A percentile compares a stretch with the other conserved stretches of the same genome.
These are phyloP conservation scores for Boleophthalmus pectinirostris DNA, from an alignment of 2,113 vertebrate genomes.

Conservation along the genomic window DNA sequence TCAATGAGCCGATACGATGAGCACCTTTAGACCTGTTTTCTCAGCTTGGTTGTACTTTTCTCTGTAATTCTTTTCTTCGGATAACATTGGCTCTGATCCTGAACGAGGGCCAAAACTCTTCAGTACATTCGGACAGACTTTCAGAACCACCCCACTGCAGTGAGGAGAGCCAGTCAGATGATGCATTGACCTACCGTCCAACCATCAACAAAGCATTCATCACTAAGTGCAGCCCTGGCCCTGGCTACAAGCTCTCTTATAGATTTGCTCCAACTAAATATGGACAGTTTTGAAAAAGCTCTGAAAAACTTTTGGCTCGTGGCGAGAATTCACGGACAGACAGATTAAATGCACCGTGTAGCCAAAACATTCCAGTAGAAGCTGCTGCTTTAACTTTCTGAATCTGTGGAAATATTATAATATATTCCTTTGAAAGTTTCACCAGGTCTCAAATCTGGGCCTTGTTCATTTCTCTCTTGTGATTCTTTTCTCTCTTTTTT, in stretches of 20 bases:
- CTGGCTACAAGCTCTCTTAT: not conserved
- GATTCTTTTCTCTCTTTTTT: too few relatives aligned
- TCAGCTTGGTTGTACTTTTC: not conserved
- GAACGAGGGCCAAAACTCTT: not conserved
- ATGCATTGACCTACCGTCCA: not conserved
- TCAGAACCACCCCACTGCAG: not conserved
- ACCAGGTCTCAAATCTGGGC: too few relatives aligned
- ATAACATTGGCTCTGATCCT: not conserved
- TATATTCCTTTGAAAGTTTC: too few relatives aligned
- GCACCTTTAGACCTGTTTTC: not conserved
- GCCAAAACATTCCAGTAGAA: too few relatives aligned
- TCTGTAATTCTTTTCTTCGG: not conserved
- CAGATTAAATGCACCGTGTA: not conserved
- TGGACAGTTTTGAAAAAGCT: not conserved
- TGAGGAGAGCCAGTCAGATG: not conserved
- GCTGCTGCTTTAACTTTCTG: too few relatives aligned
- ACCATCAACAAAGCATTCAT: constrained; percentile 4
- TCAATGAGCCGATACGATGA: too few relatives aligned
- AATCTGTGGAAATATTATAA: too few relatives aligned
- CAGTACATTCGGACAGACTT: not conserved
- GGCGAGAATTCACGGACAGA: not conserved
- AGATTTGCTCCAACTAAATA: constrained; percentile 4
- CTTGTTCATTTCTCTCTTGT: too few relatives aligned
- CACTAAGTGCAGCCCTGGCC: constrained; percentile 1
- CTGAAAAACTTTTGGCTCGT: not conserved